Evolutionary conservation across 2,888 invertebrate genomes (phyloP).

Genomic region (Balanococcus diminutus): DNA sequence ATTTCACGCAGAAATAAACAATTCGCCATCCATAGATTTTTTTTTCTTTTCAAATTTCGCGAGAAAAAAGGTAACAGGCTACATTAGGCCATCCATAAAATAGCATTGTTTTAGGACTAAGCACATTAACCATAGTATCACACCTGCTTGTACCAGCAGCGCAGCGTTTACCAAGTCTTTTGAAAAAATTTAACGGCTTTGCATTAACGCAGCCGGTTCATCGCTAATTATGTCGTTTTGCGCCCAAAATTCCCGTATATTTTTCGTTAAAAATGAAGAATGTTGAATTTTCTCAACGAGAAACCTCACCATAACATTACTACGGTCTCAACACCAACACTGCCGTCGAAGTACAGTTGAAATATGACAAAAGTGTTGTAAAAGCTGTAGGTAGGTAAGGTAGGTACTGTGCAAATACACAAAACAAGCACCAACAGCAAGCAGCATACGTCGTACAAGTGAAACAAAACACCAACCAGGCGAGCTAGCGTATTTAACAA

Average conservation of each 20-base stretch:
- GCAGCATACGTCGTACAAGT: too few species aligned
- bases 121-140: too few species aligned
- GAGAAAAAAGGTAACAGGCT: too few species aligned
- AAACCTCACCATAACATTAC: not conserved
- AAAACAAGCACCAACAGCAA: conserved; percentile 6
- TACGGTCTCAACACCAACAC: not conserved
- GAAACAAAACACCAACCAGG: conserved; percentile 19
- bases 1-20: too few species aligned
- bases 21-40: too few species aligned
- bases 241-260: not conserved
- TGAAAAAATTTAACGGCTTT: not conserved
- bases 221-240: conserved; percentile 6
- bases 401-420: not conserved
- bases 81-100: too few species aligned
- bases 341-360: not conserved
- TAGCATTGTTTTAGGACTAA: too few species aligned
- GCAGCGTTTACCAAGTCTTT: too few species aligned
- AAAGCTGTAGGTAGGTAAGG: not conserved
- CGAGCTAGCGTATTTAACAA: conserved; percentile 21
- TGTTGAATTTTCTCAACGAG: not conserved
- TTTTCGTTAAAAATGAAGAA: not conserved
- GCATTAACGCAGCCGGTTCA: not conserved
- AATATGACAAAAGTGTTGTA: conserved; percentile 7
- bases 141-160: too few species aligned
- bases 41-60: too few species aligned